A percentile compares a stretch with the other conserved stretches of the same genome.
Conservation (phyloP, 2,797 vertebrate genomes). For the Rhincodon typus region DNA sequence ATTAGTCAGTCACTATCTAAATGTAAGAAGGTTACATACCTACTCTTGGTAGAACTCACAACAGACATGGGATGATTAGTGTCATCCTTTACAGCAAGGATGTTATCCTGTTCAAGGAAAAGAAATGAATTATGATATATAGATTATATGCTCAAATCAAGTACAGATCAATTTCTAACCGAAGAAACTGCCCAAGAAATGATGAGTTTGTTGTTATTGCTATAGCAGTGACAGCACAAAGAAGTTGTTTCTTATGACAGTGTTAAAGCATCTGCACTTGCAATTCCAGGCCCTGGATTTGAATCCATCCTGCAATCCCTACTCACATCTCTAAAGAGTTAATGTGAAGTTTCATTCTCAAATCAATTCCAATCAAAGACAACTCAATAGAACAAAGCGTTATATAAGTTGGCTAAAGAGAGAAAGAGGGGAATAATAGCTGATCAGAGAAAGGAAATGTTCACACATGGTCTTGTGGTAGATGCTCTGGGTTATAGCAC, state of each 20-base stretch:
- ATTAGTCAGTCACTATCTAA: background rate
- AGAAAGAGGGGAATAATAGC: background rate
- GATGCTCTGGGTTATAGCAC: background rate
- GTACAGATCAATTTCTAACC: background rate
- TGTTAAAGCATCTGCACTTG: background rate
- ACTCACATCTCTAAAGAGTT: background rate
- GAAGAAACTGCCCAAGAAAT: background rate
- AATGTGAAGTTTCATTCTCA: background rate
- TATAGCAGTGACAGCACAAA: background rate
- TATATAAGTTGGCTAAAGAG: background rate
- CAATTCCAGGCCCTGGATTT: background rate
- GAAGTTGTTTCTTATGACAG: background rate
- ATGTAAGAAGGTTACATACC: conserved; percentile 56
- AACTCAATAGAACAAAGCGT: background rate
- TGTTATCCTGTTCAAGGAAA: conserved; percentile 73
- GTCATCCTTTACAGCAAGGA: conserved; percentile 80
- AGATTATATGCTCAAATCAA: background rate
- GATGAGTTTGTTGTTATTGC: background rate
- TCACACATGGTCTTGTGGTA: background rate
- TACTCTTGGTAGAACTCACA: conserved; percentile 98
- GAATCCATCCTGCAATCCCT: background rate
- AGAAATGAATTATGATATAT: conserved; percentile 9
- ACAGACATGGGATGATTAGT: conserved; percentile 84
- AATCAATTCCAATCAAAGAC: background rate
- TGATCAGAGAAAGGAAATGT: background rate